Base-by-base conservation (phyloP, 1,140 invertebrate genomes). In the Eubasilissa regina region DNA sequence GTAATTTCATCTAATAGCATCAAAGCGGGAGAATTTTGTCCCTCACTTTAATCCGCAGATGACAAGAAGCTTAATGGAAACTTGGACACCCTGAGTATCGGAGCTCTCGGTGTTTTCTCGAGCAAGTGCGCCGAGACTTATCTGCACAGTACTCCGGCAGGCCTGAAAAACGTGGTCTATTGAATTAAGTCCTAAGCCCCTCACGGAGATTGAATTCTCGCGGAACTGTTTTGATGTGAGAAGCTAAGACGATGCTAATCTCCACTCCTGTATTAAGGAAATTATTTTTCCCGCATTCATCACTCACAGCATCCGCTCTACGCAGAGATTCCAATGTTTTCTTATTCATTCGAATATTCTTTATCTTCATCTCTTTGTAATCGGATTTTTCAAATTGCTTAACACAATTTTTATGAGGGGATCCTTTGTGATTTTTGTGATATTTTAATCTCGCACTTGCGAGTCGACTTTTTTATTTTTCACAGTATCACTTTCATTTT, bases 41-140 rank as follows among this genome's bases (percentile, higher is more conserved):
- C 68, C 47, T 76, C 80, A 72, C 80, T 77, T 76, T 81, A 81
- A 81, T 81, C 80, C 79, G 77, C 58, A 77, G 75, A 79, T 81
- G 80, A 81, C 80, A 81, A 74, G 74, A 66, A 75, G 80, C 77
- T 81, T 81, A 81, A 81, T 81, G 48, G 73, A 81, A 79, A 81
- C 72, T 79, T 79, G 80, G 66, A 73, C 77, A 79, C 80, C 53
- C 70, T 68, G 60, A 55, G 51, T 62, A 66, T 25, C 19, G 51
- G 51, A 47, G 44, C 48, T 66, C 74, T 62, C 15, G 25, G 56
- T 62, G 47, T 60, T 62, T 64, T 76, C 48, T 75, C 72, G 56
- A n/a, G 25, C 43, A 47, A 62, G 53, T 44, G 64, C 58, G 43
- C 21, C 35, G 17, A 25, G 44, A 58, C 43, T 75, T 62, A 62